These are phyloP conservation scores for Leptinotarsa undecemlineata DNA, from an alignment of 1,140 invertebrate species.

Conservation along the genomic window DNA sequence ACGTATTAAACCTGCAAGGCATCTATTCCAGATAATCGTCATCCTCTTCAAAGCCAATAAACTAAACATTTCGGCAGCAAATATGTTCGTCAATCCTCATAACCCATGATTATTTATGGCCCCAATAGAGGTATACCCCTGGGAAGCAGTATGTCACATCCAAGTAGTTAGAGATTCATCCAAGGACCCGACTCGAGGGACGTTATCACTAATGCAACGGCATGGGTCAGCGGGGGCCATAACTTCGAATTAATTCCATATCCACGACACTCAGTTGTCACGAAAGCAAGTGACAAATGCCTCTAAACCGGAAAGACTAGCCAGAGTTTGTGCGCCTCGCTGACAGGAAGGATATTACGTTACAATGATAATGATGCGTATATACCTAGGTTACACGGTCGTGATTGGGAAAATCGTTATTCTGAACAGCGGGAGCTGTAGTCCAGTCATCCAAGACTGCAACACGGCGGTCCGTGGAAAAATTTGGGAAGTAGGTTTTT, in stretches of 20 bases:
- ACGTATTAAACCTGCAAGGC: too few relatives aligned
- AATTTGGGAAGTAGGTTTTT: too few relatives aligned
- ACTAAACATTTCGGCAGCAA: too few relatives aligned
- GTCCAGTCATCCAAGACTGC: too few relatives aligned
- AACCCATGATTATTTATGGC: not conserved
- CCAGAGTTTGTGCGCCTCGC: conserved; percentile 26
- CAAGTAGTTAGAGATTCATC: conserved; percentile 6
- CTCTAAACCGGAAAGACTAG: conserved; percentile 21
- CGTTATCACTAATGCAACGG: conserved; percentile 7
- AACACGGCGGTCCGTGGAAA: too few relatives aligned
- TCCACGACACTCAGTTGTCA: conserved; percentile 28
- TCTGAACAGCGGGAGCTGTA: not conserved
- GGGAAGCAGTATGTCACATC: conserved; percentile 7
- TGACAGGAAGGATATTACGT: conserved; percentile 16
- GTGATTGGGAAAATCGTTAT: conserved; percentile 28
- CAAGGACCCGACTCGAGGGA: not conserved
- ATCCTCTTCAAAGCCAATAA: too few relatives aligned
- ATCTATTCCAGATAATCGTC: too few relatives aligned
- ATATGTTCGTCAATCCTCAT: too few relatives aligned
- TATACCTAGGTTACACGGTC: conserved; percentile 9
- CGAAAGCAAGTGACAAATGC: conserved; percentile 26
- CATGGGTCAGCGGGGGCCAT: conserved; percentile 14
- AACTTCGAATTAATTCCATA: conserved; percentile 28
- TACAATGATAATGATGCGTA: conserved; percentile 23
- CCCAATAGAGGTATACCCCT: not conserved